Base-by-base conservation (phyloP, 2,888 invertebrate genomes). In the Nomada goodeniana region DNA sequence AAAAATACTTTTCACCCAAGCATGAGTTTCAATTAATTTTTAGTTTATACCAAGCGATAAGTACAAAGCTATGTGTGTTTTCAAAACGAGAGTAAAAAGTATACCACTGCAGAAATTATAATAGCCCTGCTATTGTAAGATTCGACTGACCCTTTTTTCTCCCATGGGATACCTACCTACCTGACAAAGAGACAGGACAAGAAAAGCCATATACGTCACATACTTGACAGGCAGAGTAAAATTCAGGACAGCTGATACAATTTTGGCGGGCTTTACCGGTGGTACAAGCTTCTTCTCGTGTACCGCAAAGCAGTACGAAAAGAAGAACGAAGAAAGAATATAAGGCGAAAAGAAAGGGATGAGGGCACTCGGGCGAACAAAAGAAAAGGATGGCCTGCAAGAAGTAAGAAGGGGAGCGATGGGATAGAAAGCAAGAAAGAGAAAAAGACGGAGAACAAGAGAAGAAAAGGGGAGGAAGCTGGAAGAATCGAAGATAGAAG, bases 161-260 rank as follows among this genome's bases (percentile, higher is more conserved):
- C 82, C 81, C 77, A 64, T 53, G 74, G 75, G 77, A 75, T 64
- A 76, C 26, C 76, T 80, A 85, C 84, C 85, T 87, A 85, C 84
- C 85, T 87, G 84, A 83, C 86, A 80, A 78, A 68, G 73, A 71
- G 60, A 74, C 68, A 76, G 79, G 68, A 76, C 53, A 74, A 81
- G 76, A 79, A 76, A 74, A 82, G 73, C 74, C 61, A 64, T 80
- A 73, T 81, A 69, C 67, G 84, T 80, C 86, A 73, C 64, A 26
- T 64, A 70, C 52, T 71, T 82, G 82, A 86, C 86, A 88, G 82
- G 80, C 79, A 67, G 69, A 76, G 88, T 83, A 87, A 90, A 90
- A 89, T 90, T 86, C 90, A 88, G 90, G 93, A 92, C 93, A 93
- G 93, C 93, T 93, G 93, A 93, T 93, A 92, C 89, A 92, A 90